These are phyloP conservation scores for Amphilophus citrinellus DNA, from an alignment of 2,113 vertebrate species.

Conservation along the genomic window DNA sequence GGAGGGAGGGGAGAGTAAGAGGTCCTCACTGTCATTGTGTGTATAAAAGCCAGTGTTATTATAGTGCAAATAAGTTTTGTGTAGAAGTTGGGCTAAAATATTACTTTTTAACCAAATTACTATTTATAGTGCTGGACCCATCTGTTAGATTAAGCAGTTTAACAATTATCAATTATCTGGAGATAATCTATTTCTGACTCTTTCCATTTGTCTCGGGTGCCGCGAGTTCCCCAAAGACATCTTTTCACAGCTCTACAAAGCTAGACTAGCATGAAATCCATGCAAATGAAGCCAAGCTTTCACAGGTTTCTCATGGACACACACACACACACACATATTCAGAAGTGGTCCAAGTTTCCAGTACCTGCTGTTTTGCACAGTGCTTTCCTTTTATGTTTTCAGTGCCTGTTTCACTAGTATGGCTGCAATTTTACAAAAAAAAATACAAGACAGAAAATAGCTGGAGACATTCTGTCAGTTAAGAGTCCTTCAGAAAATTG, in stretches of 20 bases:
- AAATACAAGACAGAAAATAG: background rate
- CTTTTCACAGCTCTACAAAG: slow-evolving; percentile 43
- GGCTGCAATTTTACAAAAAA: slow-evolving; percentile 8
- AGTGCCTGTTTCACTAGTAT: slow-evolving; percentile 11
- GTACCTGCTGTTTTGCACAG: slow-evolving; percentile 1
- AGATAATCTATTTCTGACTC: slow-evolving; percentile 2
- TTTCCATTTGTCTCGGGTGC: slow-evolving; percentile 17
- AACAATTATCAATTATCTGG: slow-evolving; percentile 20
- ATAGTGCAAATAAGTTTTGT: background rate
- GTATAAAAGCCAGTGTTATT: background rate
- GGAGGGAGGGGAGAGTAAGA: background rate
- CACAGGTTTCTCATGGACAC: background rate
- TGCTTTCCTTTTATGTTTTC: background rate
- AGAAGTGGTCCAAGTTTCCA: slow-evolving; percentile 14
- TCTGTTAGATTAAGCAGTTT: slow-evolving; percentile 22
- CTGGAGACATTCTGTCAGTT: background rate
- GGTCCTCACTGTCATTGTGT: background rate
- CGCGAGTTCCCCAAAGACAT: slow-evolving; percentile 47
- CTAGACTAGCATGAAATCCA: slow-evolving; percentile 64
- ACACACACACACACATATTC: background rate
- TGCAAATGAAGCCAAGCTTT: slow-evolving; percentile 53
- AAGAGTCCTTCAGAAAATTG: background rate
- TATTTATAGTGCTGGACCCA: background rate
- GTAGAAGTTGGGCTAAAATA: background rate
- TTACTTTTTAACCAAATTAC: background rate